Base-by-base conservation (phyloP, 2,888 invertebrate genomes). In the Drosophila histrio region DNA sequence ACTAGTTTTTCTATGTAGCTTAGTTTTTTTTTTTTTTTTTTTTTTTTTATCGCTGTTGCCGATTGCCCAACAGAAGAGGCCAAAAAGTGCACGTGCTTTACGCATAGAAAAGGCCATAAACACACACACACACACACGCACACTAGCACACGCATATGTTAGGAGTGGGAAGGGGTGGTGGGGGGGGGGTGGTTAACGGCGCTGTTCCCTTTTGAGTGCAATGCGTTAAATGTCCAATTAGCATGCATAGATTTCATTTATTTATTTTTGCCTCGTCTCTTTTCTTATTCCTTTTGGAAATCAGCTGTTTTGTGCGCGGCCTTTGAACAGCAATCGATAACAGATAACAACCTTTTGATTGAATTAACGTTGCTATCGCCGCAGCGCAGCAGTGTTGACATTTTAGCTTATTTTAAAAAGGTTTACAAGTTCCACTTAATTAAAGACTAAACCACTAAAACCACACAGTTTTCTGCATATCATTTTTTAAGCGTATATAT, bases 1-100 rank as follows among this genome's bases (percentile, higher is more conserved):
- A 75, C 68, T 61, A 47, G 73, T 77, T 76, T 71, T 57, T 30
- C n/a, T n/a, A n/a, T n/a, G n/a, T n/a, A n/a, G n/a, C n/a, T n/a
- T n/a, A n/a, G n/a, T 26, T 41, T n/a, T 49, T 24, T 39, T 53
- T 34, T 21, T 26, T 70, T 57, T 30, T 26, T 41, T n/a, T 49
- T 24, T 39, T 53, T 34, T 21, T 26, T 70, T 70, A 58, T 63
- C 49, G 46, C 50, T 54, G 26, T 56, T 56, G 61, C 19, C 49
- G 54, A 47, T 79, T 84, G 63, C 59, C 59, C 54, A 64, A 79
- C 41, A 59, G 22, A 41, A 68, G 57, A 59, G 34, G 19, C 44
- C 56, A 44, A 59, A 59, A 68, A 84, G 67, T 70, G 84, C 81
- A 82, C 81, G 85, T 82, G 87, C 76, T 87, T 67, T 62, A 61